Evolutionary conservation across 2,888 invertebrate species (phyloP).

Genomic region (Arge pagana): DNA sequence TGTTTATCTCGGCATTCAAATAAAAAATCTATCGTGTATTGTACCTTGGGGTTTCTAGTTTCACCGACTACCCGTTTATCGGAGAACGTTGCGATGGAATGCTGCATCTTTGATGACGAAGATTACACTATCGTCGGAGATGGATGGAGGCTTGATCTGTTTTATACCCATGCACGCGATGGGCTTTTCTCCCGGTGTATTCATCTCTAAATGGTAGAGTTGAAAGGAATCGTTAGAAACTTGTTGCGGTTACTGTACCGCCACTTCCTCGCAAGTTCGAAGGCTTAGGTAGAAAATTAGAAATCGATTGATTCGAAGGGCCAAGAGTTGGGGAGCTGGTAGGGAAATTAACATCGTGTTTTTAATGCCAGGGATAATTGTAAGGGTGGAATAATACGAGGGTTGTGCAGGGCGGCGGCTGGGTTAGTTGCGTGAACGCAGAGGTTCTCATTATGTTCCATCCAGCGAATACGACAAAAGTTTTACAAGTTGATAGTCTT

Average conservation of each 20-base stretch:
- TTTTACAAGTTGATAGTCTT: not conserved
- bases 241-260: constrained; percentile 20
- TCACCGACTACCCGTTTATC: no score
- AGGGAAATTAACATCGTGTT: constrained; percentile 57
- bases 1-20: no score
- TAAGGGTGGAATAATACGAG: constrained; percentile 57
- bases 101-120: no score
- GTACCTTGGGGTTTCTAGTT: no score
- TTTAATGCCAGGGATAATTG: constrained; percentile 57
- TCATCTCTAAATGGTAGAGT: not conserved
- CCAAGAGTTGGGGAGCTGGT: constrained; percentile 25
- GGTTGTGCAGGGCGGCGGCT: constrained; percentile 39
- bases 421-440: constrained; percentile 44
- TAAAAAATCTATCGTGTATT: no score
- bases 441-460: constrained; percentile 42
- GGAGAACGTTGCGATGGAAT: no score
- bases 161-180: no score
- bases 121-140: no score
- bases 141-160: no score
- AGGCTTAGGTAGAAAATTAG: constrained; percentile 50
- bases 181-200: no score
- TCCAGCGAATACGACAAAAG: not conserved
- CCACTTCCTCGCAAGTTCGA: constrained; percentile 9
- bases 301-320: constrained; percentile 56
- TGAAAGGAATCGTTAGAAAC: not conserved